Conservation (phyloP, 2,797 vertebrate species). For the Tokudaia muenninki region DNA sequence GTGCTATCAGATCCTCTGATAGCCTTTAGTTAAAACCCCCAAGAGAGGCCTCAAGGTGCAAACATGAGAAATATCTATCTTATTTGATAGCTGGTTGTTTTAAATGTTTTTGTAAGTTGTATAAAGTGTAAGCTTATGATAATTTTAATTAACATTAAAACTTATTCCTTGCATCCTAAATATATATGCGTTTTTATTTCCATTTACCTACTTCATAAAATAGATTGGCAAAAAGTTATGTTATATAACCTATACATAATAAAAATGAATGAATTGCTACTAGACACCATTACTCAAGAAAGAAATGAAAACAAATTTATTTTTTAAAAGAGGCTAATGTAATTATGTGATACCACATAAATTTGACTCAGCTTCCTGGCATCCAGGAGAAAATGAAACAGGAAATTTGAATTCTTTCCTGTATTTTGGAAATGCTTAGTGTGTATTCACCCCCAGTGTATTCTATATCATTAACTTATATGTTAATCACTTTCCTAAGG, state of each 20-base stretch:
- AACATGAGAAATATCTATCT: constrained; percentile 5
- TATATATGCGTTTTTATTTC: neutral
- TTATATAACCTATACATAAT: neutral
- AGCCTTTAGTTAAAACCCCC: constrained; percentile 22
- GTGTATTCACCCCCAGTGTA: neutral
- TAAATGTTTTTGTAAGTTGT: constrained; percentile 39
- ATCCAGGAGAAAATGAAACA: neutral
- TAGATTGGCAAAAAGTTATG: neutral
- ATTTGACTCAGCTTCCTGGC: constrained; percentile 32
- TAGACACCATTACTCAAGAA: neutral
- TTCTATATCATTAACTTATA: constrained; percentile 33
- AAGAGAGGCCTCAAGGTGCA: neutral
- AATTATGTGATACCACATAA: neutral
- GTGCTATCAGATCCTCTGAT: neutral
- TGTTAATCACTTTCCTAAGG: constrained; percentile 50
- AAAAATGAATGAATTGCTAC: constrained; percentile 26
- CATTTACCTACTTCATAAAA: neutral
- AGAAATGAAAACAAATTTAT: constrained; percentile 2
- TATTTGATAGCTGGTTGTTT: neutral
- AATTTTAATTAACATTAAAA: constrained; percentile 38
- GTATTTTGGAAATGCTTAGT: neutral
- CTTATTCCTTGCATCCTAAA: neutral
- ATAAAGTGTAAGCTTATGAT: neutral
- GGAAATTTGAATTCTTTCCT: neutral
- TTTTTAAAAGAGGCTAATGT: constrained; percentile 27